Conservation (phyloP, 2,888 invertebrate genomes). For the Melanostoma scalare region DNA sequence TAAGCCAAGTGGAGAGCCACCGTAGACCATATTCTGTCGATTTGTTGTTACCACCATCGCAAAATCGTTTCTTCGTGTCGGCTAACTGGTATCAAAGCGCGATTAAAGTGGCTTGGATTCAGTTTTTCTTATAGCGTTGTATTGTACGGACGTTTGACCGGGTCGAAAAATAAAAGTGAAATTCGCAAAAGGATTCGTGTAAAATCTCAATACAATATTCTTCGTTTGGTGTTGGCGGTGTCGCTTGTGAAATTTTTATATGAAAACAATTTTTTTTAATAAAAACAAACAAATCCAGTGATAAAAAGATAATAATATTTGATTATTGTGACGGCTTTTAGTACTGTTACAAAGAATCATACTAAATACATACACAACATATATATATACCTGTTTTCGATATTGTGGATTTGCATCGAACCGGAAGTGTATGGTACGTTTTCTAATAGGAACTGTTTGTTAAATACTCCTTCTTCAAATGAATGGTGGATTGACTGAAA, state of each 20-base stretch:
- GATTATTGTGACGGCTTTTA: neutral
- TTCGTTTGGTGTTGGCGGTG: constrained; percentile 20
- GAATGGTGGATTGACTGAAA: neutral
- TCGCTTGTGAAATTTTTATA: constrained; percentile 33
- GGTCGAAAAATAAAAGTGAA: constrained; percentile 65
- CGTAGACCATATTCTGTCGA: constrained; percentile 66
- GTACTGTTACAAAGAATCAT: neutral
- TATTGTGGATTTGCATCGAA: constrained; percentile 43
- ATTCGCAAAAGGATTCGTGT: constrained; percentile 69
- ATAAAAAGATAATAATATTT: neutral
- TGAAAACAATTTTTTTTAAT: constrained; percentile 5
- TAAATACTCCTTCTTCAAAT: neutral
- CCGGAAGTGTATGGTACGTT: constrained; percentile 70
- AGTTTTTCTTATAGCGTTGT: constrained; percentile 71
- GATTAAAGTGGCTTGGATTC: constrained; percentile 68
- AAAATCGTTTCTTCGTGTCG: constrained; percentile 35
- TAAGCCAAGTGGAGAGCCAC: constrained; percentile 65
- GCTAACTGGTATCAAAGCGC: constrained; percentile 70
- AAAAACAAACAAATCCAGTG: constrained; percentile 9
- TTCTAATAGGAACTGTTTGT: constrained; percentile 22
- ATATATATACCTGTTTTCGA: neutral
- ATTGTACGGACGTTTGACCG: constrained; percentile 72
- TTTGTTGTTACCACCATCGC: constrained; percentile 51
- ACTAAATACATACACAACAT: constrained; percentile 6
- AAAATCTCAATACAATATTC: constrained; percentile 22